phyloP scores from a whole-genome alignment of 1,140 invertebrate genomes.

The Orius insidiosus region DNA sequence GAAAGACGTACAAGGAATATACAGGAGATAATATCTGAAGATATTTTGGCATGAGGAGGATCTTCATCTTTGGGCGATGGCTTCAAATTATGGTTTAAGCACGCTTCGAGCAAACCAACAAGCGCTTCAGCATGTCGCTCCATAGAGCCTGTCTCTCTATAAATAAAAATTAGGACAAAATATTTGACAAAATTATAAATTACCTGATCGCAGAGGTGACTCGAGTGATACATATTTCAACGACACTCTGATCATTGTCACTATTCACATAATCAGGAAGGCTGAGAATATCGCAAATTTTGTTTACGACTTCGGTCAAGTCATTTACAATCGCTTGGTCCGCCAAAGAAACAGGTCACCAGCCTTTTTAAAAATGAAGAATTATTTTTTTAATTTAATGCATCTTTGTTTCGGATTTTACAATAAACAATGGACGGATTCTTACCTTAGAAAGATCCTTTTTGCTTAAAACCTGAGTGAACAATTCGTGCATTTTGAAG shows the following conservation, averaged over 20 bases:
- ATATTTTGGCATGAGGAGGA: constrained; percentile 88
- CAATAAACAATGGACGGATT: no score
- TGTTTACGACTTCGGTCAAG: constrained; percentile 60
- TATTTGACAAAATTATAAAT: constrained; percentile 7
- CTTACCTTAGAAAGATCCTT: constrained; percentile 60
- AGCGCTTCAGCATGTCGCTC: constrained; percentile 68
- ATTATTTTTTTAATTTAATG: no score
- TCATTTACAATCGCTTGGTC: constrained; percentile 74
- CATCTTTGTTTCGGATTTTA: no score
- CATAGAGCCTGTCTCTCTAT: constrained; percentile 68
- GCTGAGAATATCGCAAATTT: constrained; percentile 61
- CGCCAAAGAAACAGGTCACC: constrained; percentile 78
- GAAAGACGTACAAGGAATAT: constrained; percentile 63
- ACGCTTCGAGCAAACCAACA: constrained; percentile 68
- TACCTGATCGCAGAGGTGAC: constrained; percentile 69
- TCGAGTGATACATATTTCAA: constrained; percentile 80
- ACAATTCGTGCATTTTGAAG: constrained; percentile 64
- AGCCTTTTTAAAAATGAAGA: no score
- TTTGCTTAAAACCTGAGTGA: constrained; percentile 68
- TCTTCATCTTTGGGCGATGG: constrained; percentile 63
- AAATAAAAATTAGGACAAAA: constrained; percentile 19
- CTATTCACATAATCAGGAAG: constrained; percentile 62
- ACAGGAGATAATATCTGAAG: constrained; percentile 81
- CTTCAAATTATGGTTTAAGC: constrained; percentile 72
- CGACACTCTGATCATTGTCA: constrained; percentile 82